Percentiles rank a stretch among this genome's conserved stretches.
Evolutionary conservation across 2,888 invertebrate species (phyloP).

Genomic region (Amphipyra tragopoginis): DNA sequence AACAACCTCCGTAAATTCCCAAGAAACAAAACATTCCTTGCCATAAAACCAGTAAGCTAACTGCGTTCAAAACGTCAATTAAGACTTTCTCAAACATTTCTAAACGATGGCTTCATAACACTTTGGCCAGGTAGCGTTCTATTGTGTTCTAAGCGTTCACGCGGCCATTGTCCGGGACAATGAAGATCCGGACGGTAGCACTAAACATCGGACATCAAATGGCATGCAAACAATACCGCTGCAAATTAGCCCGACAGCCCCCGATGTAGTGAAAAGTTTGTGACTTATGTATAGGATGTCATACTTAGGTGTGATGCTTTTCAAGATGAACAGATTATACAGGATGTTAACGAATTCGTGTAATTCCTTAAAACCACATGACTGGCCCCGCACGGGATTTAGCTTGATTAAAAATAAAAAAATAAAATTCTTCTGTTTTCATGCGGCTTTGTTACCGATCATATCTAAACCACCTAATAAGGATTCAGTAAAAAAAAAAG

Average conservation of each 20-base stretch:
- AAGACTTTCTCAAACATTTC: constrained; percentile 24
- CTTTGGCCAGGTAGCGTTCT: constrained; percentile 32
- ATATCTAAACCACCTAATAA: too few species aligned
- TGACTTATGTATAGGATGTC: not conserved
- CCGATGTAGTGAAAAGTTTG: constrained; percentile 3
- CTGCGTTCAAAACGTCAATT: constrained; percentile 37
- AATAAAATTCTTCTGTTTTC: too few species aligned
- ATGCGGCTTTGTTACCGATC: too few species aligned
- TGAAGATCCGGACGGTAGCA: constrained; percentile 37
- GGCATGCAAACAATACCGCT: constrained; percentile 51
- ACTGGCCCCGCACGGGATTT: too few species aligned
- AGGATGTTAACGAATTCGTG: too few species aligned
- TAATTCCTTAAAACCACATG: too few species aligned
- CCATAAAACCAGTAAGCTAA: constrained; percentile 8
- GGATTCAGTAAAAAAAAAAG: too few species aligned
- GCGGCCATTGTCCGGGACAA: constrained; percentile 47
- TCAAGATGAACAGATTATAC: too few species aligned
- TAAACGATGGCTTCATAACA: constrained; percentile 37
- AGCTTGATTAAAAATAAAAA: too few species aligned
- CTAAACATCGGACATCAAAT: constrained; percentile 53
- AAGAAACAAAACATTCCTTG: not conserved
- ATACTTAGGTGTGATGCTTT: not conserved
- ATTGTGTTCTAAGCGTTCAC: constrained; percentile 48
- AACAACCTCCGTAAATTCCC: too few species aligned
- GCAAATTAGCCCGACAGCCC: constrained; percentile 29